Percentiles rank a stretch among this genome's conserved stretches.
Conservation (phyloP, 2,797 vertebrate species). For the Pangasius macronema region DNA sequence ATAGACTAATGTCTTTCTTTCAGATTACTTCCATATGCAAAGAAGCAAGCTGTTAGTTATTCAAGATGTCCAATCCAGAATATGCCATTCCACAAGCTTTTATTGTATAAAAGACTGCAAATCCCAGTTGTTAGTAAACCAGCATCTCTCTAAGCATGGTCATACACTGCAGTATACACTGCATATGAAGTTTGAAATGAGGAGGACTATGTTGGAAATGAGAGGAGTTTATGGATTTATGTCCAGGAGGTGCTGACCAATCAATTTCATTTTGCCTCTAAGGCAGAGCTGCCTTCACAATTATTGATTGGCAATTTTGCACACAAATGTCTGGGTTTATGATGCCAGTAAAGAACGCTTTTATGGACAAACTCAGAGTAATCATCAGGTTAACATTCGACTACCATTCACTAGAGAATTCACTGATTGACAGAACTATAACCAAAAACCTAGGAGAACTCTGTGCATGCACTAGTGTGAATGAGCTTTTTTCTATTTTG, state of each 20-base stretch:
- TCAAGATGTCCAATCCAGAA: not conserved
- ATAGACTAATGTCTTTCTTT: not conserved
- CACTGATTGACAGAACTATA: not conserved
- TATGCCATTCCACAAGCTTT: not conserved
- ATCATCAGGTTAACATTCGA: not conserved
- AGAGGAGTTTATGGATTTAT: not conserved
- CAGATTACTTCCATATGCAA: not conserved
- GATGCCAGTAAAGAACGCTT: not conserved
- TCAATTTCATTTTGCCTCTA: constrained; percentile 11
- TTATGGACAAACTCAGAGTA: not conserved
- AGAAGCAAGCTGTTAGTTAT: not conserved
- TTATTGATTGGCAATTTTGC: constrained; percentile 9
- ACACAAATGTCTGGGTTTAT: not conserved
- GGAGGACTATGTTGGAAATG: not conserved
- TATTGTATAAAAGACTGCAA: not conserved
- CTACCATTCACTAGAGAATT: not conserved
- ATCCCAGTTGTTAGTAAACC: not conserved
- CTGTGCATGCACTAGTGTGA: not conserved
- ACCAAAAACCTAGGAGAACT: not conserved
- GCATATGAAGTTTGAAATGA: not conserved
- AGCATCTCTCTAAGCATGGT: not conserved
- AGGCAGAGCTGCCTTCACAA: not conserved
- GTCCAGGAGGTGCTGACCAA: not conserved
- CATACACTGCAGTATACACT: not conserved
- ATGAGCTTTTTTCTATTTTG: not conserved